phyloP scores from a whole-genome alignment of 2,113 vertebrate species.

The Paramisgurnus dabryanus region DNA sequence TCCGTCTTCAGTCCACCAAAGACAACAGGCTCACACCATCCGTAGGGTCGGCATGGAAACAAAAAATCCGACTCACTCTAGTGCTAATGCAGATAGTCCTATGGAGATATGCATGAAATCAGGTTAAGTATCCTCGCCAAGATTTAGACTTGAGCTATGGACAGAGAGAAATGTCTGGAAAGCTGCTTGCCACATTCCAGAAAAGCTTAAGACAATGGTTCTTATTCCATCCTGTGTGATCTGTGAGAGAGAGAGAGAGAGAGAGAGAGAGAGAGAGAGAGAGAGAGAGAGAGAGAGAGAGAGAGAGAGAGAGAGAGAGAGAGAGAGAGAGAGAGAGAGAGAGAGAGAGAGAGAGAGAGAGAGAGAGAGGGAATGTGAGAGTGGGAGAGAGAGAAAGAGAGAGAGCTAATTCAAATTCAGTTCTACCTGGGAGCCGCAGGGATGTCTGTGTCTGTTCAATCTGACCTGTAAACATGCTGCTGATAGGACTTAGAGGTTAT shows the following conservation, averaged over 20 bases:
- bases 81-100: background rate
- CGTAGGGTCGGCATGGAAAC: constrained; percentile 29
- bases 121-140: constrained; percentile 5
- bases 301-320: background rate
- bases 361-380: constrained; percentile 6
- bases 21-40: constrained; percentile 52
- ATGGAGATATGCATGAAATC: constrained; percentile 5
- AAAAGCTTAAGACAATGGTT: constrained; percentile 2
- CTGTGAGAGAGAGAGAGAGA: background rate
- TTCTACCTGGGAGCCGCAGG: constrained; percentile 38
- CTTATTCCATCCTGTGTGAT: constrained; percentile 8
- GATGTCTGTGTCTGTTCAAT: constrained; percentile 18
- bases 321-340: no score
- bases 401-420: constrained; percentile 54
- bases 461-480: constrained; percentile 40
- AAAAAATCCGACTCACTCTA: background rate
- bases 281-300: constrained; percentile 3
- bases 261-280: background rate
- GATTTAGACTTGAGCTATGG: background rate
- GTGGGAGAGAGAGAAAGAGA: constrained; percentile 1
- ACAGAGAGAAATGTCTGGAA: constrained; percentile 4
- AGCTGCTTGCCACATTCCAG: background rate
- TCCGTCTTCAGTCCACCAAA: constrained; percentile 26
- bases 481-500: constrained; percentile 40
- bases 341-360: constrained; percentile 21